Conservation (phyloP, 2,888 invertebrate genomes). For the Drosophila robusta region DNA sequence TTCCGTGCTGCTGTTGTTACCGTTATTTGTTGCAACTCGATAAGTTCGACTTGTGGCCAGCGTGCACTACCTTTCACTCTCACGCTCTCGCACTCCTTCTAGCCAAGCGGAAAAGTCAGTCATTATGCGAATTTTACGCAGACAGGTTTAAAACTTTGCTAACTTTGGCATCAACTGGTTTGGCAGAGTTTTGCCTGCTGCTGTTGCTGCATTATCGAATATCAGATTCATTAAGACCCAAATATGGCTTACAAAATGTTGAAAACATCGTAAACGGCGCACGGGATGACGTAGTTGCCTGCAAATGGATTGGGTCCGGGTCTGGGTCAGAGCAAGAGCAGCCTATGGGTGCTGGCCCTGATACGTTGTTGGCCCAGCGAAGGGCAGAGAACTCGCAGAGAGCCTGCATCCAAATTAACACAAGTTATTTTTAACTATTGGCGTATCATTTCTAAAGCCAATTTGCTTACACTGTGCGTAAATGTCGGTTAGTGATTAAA, state of each 20-base stretch:
- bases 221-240: slow-evolving; percentile 77
- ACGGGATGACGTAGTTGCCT: slow-evolving; percentile 3
- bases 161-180: slow-evolving; percentile 57
- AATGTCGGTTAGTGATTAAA: too few relatives aligned
- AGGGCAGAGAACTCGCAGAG: neutral
- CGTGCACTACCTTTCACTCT: neutral
- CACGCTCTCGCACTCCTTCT: neutral
- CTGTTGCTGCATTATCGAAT: slow-evolving; percentile 70
- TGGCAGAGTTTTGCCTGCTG: slow-evolving; percentile 26
- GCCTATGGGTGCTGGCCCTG: neutral
- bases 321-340: neutral
- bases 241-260: slow-evolving; percentile 58
- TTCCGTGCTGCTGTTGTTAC: slow-evolving; percentile 17
- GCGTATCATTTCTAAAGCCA: too few relatives aligned
- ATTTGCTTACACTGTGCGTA: too few relatives aligned
- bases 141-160: slow-evolving; percentile 68
- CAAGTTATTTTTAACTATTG: neutral
- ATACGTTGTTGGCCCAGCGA: neutral
- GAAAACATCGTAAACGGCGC: slow-evolving; percentile 19
- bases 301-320: neutral
- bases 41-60: slow-evolving; percentile 55
- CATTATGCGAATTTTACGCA: slow-evolving; percentile 48
- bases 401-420: slow-evolving; percentile 26
- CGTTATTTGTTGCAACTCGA: slow-evolving; percentile 55
- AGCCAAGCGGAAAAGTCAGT: slow-evolving; percentile 29